Conservation (phyloP, 2,888 invertebrate genomes). For the Sphaerophoria rueppellii region DNA sequence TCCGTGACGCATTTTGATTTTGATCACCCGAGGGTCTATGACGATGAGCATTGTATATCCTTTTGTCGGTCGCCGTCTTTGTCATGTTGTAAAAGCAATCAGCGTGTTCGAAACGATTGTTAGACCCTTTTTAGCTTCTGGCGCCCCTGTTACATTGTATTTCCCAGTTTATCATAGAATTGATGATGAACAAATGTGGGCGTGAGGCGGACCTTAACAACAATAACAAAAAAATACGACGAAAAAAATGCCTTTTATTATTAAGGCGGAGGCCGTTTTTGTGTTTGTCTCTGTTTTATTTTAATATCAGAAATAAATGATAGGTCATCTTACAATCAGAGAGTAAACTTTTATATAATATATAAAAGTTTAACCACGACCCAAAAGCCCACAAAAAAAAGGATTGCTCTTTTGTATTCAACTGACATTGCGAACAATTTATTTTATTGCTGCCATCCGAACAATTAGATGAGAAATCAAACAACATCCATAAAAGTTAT, state of each 20-base stretch:
- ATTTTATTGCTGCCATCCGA: constrained; percentile 46
- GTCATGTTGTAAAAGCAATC: constrained; percentile 65
- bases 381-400: not conserved
- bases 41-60: constrained; percentile 27
- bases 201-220: not conserved
- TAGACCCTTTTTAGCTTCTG: constrained; percentile 61
- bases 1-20: constrained; percentile 70
- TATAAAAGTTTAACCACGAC: constrained; percentile 55
- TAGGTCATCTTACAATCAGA: constrained; percentile 58
- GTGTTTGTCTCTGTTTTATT: constrained; percentile 26
- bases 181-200: constrained; percentile 38
- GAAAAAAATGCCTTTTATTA: constrained; percentile 24
- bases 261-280: constrained; percentile 9
- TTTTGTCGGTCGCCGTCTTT: constrained; percentile 1
- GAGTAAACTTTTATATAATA: constrained; percentile 49
- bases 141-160: constrained; percentile 63
- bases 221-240: not conserved
- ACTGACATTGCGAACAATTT: constrained; percentile 17
- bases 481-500: constrained; percentile 28
- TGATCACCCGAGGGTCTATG: constrained; percentile 52
- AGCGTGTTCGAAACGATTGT: constrained; percentile 58
- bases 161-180: constrained; percentile 66
- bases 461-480: constrained; percentile 56
- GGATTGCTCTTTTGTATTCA: constrained; percentile 48
- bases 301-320: constrained; percentile 62